These are phyloP conservation scores for Congeria kusceri DNA, from an alignment of 2,888 invertebrate genomes.

Conservation along the genomic window DNA sequence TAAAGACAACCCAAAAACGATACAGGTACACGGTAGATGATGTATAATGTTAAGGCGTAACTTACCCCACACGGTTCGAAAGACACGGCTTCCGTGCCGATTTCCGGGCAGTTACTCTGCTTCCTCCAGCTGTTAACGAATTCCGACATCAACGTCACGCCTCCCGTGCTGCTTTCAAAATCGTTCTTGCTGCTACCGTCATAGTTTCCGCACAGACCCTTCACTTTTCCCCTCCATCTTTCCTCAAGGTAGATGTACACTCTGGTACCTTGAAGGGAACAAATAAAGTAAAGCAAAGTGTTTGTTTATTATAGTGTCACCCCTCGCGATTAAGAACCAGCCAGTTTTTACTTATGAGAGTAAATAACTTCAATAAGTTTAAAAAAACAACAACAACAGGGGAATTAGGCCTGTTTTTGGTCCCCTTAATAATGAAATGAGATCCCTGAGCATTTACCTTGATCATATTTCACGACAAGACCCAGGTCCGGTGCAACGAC, in stretches of 20 bases:
- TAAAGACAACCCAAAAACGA: not conserved
- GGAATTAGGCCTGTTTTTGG: too few relatives aligned
- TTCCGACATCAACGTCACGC: slow-evolving; percentile 6
- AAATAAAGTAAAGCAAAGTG: too few relatives aligned
- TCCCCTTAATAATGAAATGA: too few relatives aligned
- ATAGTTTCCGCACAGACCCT: slow-evolving; percentile 65
- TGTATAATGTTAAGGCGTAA: not conserved
- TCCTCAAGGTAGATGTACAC: slow-evolving; percentile 39
- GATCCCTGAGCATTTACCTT: slow-evolving; percentile 86
- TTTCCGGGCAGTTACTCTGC: slow-evolving; percentile 13
- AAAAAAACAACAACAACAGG: too few relatives aligned
- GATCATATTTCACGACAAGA: slow-evolving; percentile 94
- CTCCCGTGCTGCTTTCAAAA: slow-evolving; percentile 90
- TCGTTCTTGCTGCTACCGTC: slow-evolving; percentile 91
- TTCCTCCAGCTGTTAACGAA: slow-evolving; percentile 32
- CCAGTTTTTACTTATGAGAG: too few relatives aligned
- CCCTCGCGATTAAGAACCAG: too few relatives aligned
- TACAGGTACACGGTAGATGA: too few relatives aligned
- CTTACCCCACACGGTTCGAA: slow-evolving; percentile 29
- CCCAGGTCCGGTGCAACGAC: slow-evolving; percentile 86
- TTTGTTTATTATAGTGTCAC: too few relatives aligned
- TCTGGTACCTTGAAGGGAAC: slow-evolving; percentile 44
- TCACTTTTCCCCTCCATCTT: slow-evolving; percentile 40
- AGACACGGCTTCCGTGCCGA: not conserved
- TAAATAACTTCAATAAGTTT: too few relatives aligned